Evolutionary conservation across 2,888 invertebrate species (phyloP).

Genomic region (Lasioglossum figueresi): DNA sequence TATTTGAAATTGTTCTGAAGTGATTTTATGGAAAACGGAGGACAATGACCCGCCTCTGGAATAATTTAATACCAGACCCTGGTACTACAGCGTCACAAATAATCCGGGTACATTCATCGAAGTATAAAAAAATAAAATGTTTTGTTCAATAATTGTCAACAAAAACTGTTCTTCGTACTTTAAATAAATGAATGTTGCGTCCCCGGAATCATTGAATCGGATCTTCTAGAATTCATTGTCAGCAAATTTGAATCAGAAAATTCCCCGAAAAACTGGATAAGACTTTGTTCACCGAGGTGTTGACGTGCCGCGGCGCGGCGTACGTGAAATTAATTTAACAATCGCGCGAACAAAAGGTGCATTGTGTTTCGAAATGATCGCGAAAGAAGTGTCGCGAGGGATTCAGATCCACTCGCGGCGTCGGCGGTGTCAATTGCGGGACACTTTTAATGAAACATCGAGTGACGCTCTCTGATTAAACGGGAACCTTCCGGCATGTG

Average conservation of each 20-base stretch:
- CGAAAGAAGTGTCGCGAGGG: neutral
- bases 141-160: neutral
- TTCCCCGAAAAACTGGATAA: neutral
- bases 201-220: neutral
- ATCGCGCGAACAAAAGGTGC: neutral
- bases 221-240: no score
- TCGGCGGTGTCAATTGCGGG: neutral
- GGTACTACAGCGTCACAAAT: neutral
- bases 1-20: neutral
- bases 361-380: neutral
- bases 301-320: neutral
- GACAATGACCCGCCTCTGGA: neutral
- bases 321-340: neutral
- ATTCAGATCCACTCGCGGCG: neutral
- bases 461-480: conserved; percentile 2
- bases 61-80: neutral
- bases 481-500: conserved; percentile 7
- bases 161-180: neutral
- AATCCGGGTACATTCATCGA: neutral
- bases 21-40: neutral
- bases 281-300: neutral
- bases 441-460: conserved; percentile 9
- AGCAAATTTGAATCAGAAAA: no score
- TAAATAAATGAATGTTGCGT: neutral
- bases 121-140: neutral